These are phyloP conservation scores for Diceros bicornis DNA, from an alignment of 2,797 vertebrate species.

Conservation along the genomic window DNA sequence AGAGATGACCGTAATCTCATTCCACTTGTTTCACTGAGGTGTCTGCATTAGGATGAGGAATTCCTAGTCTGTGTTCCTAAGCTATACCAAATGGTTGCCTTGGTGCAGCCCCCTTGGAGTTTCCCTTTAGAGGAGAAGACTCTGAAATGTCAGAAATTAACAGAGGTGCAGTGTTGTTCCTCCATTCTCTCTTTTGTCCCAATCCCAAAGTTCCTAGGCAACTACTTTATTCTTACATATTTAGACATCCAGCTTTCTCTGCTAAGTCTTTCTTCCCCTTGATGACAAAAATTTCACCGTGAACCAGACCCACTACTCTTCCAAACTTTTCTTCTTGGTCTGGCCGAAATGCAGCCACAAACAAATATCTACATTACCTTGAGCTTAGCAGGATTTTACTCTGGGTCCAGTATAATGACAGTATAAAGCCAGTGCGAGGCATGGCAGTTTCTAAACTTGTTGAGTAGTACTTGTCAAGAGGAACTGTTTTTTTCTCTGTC, in stretches of 20 bases:
- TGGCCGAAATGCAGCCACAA: not conserved
- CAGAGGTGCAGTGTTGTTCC: not conserved
- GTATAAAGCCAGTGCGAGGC: not conserved
- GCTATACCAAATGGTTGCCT: not conserved
- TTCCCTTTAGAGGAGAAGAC: not conserved
- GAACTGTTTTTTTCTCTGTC: not conserved
- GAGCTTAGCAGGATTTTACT: not conserved
- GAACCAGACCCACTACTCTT: not conserved
- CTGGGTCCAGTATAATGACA: not conserved
- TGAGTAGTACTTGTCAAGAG: not conserved
- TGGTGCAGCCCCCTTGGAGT: not conserved
- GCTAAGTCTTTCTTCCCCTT: not conserved
- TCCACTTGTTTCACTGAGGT: not conserved
- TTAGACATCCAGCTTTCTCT: not conserved
- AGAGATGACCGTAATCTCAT: not conserved
- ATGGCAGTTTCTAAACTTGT: conserved; percentile 3
- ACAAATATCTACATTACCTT: not conserved
- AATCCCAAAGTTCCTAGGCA: not conserved
- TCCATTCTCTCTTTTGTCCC: conserved; percentile 41
- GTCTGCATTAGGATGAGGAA: not conserved
- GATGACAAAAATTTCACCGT: not conserved
- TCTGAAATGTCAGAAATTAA: not conserved
- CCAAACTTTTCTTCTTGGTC: not conserved
- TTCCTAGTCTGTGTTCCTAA: conserved; percentile 22
- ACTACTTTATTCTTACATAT: not conserved